A percentile compares a stretch with the other conserved stretches of the same genome.
phyloP scores from a whole-genome alignment of 2,113 vertebrate species.

The Machaerirhynchus nigripectus region DNA sequence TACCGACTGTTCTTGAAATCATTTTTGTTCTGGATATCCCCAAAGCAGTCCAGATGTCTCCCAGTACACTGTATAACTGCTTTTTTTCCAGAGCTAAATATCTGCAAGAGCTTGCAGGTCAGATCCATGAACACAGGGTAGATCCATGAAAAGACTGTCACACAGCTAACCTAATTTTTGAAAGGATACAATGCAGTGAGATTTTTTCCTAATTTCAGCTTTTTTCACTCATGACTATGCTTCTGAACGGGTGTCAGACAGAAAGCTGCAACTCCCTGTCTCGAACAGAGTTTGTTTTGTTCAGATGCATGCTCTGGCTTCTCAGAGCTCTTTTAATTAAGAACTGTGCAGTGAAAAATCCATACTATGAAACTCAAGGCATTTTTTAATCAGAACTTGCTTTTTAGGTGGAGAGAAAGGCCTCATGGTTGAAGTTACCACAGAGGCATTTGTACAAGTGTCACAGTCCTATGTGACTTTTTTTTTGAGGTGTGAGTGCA shows the following conservation, averaged over 20 bases:
- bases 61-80: background rate
- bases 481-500: background rate
- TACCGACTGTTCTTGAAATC: background rate
- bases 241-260: slow-evolving; percentile 28
- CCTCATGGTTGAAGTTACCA: slow-evolving; percentile 47
- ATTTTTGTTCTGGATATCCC: background rate
- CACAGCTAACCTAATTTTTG: slow-evolving; percentile 34
- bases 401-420: slow-evolving; percentile 70
- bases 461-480: background rate
- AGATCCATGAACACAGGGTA: background rate
- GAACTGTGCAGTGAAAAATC: slow-evolving; percentile 50
- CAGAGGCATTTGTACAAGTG: slow-evolving; percentile 43
- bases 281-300: slow-evolving; percentile 70
- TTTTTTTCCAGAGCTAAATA: background rate
- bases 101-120: background rate
- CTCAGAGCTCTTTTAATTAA: slow-evolving; percentile 58
- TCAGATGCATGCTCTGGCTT: slow-evolving; percentile 55
- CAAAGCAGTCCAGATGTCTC: background rate
- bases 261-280: slow-evolving; percentile 12
- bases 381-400: slow-evolving; percentile 60
- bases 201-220: background rate
- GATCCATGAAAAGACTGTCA: background rate
- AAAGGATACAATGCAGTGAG: background rate
- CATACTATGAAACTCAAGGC: slow-evolving; percentile 66
- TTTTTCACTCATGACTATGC: slow-evolving; percentile 33